A percentile compares a stretch with the other conserved stretches of the same genome.
phyloP scores from a whole-genome alignment of 2,888 invertebrate species.

The Thalpophila matura region DNA sequence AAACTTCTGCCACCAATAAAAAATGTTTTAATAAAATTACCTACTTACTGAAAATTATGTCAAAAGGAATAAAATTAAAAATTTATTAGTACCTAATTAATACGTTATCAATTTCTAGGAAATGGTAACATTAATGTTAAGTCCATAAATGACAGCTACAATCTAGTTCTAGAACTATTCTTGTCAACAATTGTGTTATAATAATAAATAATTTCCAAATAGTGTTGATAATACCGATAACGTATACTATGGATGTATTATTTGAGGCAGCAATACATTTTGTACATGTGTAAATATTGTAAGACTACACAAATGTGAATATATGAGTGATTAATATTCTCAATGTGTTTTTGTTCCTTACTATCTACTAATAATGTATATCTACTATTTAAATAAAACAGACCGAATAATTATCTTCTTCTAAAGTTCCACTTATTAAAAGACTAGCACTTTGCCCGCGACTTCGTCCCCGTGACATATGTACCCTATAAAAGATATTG shows the following conservation, averaged over 20 bases:
- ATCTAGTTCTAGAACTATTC: constrained; percentile 26
- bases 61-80: no score
- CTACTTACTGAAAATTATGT: no score
- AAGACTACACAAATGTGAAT: constrained; percentile 83
- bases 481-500: no score
- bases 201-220: constrained; percentile 40
- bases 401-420: no score
- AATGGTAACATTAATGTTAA: constrained; percentile 18
- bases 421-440: no score
- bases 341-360: constrained; percentile 61
- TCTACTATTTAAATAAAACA: no score
- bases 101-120: constrained; percentile 14
- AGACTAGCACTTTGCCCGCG: no score
- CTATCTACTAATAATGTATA: no score
- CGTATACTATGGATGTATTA: constrained; percentile 50
- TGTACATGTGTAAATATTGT: constrained; percentile 87
- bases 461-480: no score
- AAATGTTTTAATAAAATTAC: not conserved
- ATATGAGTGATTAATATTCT: constrained; percentile 85
- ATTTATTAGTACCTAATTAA: not conserved
- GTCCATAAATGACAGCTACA: not conserved
- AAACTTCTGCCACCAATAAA: constrained; percentile 19
- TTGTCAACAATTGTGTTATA: constrained; percentile 47
- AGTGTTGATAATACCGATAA: constrained; percentile 38
- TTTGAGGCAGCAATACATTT: constrained; percentile 65